phyloP scores from a whole-genome alignment of 1,140 invertebrate genomes.

The Drosophila willistoni region DNA sequence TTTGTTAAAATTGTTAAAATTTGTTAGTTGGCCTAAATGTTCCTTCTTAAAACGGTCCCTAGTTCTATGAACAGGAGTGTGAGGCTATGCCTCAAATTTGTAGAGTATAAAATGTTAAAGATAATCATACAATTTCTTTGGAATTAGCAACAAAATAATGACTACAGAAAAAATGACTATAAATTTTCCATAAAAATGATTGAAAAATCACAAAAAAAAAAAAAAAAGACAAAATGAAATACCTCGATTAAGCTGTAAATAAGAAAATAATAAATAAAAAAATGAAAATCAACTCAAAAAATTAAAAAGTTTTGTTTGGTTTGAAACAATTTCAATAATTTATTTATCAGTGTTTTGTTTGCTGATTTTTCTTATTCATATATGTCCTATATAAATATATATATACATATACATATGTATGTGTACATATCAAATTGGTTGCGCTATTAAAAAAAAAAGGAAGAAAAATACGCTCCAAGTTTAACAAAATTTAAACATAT shows the following conservation, averaged over 20 bases:
- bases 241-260: not conserved
- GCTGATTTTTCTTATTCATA: conserved; percentile 12
- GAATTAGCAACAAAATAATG: conserved; percentile 48
- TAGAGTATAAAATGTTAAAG: conserved; percentile 46
- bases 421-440: conserved; percentile 4
- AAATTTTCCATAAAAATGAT: conserved; percentile 16
- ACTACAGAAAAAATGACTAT: conserved; percentile 36
- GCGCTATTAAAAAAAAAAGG: conserved; percentile 20
- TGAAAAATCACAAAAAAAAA: not conserved
- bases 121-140: conserved; percentile 73
- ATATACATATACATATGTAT: not conserved
- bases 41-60: no score
- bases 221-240: no score
- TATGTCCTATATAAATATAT: not conserved
- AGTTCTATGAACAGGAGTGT: no score
- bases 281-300: conserved; percentile 26
- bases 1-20: no score
- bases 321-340: conserved; percentile 69
- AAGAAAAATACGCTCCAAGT: conserved; percentile 15
- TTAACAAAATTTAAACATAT: conserved; percentile 16
- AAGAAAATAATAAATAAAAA: conserved; percentile 15
- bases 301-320: conserved; percentile 46
- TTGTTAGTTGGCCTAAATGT: no score
- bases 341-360: conserved; percentile 45
- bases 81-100: not conserved